These are phyloP conservation scores for Oeneis ivallda DNA, from an alignment of 2,888 invertebrate species.

Conservation along the genomic window DNA sequence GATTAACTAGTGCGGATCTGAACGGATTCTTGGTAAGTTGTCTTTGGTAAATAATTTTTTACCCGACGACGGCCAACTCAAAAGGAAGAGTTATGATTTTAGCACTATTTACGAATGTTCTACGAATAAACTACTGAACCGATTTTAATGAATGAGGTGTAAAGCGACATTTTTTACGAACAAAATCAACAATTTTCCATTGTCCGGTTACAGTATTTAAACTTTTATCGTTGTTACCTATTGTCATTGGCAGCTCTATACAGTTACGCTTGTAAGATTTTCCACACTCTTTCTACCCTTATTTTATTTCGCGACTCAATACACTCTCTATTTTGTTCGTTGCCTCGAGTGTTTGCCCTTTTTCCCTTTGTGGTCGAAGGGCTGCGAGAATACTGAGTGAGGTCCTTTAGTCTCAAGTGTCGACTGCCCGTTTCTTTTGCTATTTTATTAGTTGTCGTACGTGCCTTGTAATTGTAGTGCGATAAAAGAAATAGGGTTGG, in stretches of 20 bases:
- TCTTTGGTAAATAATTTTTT: too few species aligned
- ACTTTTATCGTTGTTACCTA: too few species aligned
- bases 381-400: constrained; percentile 76
- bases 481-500: constrained; percentile 40
- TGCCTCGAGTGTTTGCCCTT: constrained; percentile 48
- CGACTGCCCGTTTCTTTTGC: constrained; percentile 70
- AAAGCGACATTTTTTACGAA: too few species aligned
- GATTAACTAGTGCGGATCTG: too few species aligned
- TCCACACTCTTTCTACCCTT: constrained; percentile 66
- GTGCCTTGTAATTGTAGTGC: constrained; percentile 63
- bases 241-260: constrained; percentile 50
- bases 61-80: too few species aligned
- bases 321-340: constrained; percentile 74
- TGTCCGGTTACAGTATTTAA: too few species aligned
- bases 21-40: too few species aligned
- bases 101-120: too few species aligned
- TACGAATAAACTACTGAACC: too few species aligned
- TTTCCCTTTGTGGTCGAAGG: constrained; percentile 69
- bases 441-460: constrained; percentile 78
- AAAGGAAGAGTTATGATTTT: too few species aligned
- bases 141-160: too few species aligned
- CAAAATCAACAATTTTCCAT: too few species aligned
- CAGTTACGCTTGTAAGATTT: constrained; percentile 48
- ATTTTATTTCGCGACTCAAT: constrained; percentile 81
- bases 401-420: constrained; percentile 67